A percentile compares a stretch with the other conserved stretches of the same genome.
Conservation (phyloP, 2,113 vertebrate species). For the Zonotrichia leucophrys region DNA sequence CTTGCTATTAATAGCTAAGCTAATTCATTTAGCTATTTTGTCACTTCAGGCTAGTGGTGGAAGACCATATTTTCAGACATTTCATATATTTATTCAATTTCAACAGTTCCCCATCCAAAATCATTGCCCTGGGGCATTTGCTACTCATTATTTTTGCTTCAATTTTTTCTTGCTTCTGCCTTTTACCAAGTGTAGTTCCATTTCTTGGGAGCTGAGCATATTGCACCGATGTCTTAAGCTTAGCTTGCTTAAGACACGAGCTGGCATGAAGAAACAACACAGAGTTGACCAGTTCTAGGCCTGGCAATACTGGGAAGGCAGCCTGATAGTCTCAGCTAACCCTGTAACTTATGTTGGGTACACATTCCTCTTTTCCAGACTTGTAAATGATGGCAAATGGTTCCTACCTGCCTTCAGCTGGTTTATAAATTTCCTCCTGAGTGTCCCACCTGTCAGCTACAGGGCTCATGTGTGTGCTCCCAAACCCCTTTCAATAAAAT, state of each 20-base stretch:
- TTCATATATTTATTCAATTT: slow-evolving; percentile 16
- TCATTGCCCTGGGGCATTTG: not conserved
- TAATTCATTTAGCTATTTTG: not conserved
- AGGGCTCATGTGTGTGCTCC: not conserved
- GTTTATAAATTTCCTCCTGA: not conserved
- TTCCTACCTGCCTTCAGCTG: not conserved
- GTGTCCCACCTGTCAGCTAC: not conserved
- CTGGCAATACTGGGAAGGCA: not conserved
- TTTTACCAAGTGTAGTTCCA: not conserved
- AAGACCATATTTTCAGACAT: not conserved
- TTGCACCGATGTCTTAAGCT: not conserved
- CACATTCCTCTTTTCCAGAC: not conserved
- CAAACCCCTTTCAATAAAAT: not conserved
- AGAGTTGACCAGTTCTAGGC: not conserved
- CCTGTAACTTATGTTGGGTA: not conserved
- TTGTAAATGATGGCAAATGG: not conserved
- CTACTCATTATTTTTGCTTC: not conserved
- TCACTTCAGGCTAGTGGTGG: not conserved
- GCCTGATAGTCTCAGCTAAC: not conserved
- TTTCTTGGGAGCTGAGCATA: not conserved
- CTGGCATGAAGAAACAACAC: not conserved
- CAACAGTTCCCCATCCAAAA: not conserved
- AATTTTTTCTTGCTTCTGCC: not conserved
- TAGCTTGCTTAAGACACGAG: not conserved
- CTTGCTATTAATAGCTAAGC: not conserved